Conservation (phyloP, 2,888 invertebrate genomes). For the Acrobasis suavella region DNA sequence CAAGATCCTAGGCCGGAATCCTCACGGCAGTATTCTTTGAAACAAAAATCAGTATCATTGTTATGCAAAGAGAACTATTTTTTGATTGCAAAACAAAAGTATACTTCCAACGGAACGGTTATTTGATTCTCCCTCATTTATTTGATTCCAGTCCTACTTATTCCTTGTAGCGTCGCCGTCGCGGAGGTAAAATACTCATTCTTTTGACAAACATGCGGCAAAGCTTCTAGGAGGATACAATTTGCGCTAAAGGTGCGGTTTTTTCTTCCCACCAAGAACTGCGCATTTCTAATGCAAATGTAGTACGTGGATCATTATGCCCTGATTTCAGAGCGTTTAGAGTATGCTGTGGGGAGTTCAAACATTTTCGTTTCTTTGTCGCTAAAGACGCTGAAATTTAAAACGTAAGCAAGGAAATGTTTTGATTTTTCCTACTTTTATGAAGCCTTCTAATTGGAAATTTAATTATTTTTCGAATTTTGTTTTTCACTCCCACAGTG, state of each 20-base stretch:
- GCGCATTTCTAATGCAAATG: constrained; percentile 66
- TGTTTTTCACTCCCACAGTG: neutral
- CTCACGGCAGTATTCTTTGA: no score
- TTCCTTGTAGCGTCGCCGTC: constrained; percentile 6
- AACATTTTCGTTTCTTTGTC: constrained; percentile 34
- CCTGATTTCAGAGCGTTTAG: constrained; percentile 69
- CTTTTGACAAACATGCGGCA: constrained; percentile 63
- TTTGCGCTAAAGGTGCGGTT: constrained; percentile 57
- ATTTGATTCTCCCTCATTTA: constrained; percentile 11
- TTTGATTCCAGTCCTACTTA: constrained; percentile 15
- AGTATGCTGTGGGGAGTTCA: constrained; percentile 44
- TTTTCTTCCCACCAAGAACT: constrained; percentile 45
- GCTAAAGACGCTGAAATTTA: constrained; percentile 28
- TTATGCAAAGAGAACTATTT: neutral
- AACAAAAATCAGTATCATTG: neutral
- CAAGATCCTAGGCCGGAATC: no score
- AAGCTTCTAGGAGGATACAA: constrained; percentile 57
- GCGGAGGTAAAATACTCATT: constrained; percentile 57
- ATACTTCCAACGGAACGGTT: neutral
- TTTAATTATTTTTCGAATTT: neutral
- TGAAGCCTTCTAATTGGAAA: neutral
- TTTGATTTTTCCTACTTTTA: constrained; percentile 4
- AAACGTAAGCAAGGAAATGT: constrained; percentile 13
- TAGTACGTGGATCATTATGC: constrained; percentile 70
- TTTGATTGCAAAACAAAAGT: neutral